Evolutionary conservation across 2,888 invertebrate genomes (phyloP).

Genomic region (Habrosyne pyritoides): DNA sequence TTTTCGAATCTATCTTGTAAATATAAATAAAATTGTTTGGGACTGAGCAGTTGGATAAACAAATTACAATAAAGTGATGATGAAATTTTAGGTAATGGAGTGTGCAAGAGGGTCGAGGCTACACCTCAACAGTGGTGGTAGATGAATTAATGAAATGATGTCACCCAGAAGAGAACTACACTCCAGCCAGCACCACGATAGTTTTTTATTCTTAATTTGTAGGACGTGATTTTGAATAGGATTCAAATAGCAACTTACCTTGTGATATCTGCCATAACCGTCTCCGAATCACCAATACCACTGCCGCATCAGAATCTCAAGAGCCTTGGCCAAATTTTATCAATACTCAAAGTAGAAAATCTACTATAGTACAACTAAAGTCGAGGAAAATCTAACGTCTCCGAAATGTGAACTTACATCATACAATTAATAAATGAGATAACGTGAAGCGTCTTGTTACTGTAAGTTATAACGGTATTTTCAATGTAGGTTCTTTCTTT

Average conservation of each 20-base stretch:
- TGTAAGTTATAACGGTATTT: not conserved
- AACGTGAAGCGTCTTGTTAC: not conserved
- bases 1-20: too few relatives aligned
- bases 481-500: not conserved
- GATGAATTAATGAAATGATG: not conserved
- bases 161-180: too few relatives aligned
- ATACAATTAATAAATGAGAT: not conserved
- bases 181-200: not conserved
- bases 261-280: conserved; percentile 1
- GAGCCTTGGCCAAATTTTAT: not conserved
- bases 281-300: not conserved
- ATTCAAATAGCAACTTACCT: not conserved
- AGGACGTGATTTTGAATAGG: not conserved
- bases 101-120: not conserved
- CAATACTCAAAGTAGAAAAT: not conserved
- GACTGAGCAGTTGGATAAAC: not conserved
- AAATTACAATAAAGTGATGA: not conserved
- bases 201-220: not conserved
- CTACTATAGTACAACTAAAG: not conserved
- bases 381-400: not conserved
- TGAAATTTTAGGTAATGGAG: not conserved
- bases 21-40: too few relatives aligned
- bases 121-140: not conserved
- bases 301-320: not conserved
- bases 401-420: conserved; percentile 1